These are phyloP conservation scores for Artemia sinica DNA, from an alignment of 2,888 invertebrate species.

Conservation along the genomic window DNA sequence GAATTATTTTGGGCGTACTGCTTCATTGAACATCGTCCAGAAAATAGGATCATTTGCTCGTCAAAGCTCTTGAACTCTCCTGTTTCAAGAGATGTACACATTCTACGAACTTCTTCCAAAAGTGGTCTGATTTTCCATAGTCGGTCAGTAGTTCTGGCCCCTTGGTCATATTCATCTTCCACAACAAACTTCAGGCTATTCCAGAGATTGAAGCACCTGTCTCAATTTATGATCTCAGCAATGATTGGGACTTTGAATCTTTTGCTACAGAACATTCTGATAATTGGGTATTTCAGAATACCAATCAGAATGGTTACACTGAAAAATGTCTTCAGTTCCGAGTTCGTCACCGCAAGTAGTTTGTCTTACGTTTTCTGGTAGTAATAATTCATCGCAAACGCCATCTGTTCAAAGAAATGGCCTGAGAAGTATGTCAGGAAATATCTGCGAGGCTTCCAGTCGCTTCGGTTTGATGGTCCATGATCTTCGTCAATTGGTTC, in stretches of 20 bases:
- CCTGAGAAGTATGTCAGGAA: not conserved
- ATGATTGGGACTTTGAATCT: conserved; percentile 15
- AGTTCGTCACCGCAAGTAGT: not conserved
- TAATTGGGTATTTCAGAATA: not conserved
- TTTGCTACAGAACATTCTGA: conserved; percentile 16
- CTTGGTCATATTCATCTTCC: conserved; percentile 12
- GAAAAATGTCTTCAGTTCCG: conserved; percentile 13
- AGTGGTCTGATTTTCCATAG: conserved; percentile 16
- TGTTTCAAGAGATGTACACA: not conserved
- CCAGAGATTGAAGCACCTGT: conserved; percentile 5
- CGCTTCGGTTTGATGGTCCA: not conserved
- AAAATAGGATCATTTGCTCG: conserved; percentile 22
- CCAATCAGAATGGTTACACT: not conserved
- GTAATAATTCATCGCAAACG: too few relatives aligned
- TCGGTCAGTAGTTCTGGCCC: not conserved
- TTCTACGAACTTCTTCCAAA: conserved; percentile 9
- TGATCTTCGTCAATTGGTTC: not conserved
- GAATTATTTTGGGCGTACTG: conserved; percentile 18
- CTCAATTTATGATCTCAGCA: conserved; percentile 15
- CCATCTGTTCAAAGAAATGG: too few relatives aligned
- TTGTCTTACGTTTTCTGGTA: not conserved
- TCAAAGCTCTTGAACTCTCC: conserved; percentile 14
- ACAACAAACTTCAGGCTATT: not conserved
- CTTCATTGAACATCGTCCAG: conserved; percentile 15
- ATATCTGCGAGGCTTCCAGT: not conserved